Evolutionary conservation across 2,797 vertebrate genomes (phyloP).

Genomic region (Scomberomorus guttatus): DNA sequence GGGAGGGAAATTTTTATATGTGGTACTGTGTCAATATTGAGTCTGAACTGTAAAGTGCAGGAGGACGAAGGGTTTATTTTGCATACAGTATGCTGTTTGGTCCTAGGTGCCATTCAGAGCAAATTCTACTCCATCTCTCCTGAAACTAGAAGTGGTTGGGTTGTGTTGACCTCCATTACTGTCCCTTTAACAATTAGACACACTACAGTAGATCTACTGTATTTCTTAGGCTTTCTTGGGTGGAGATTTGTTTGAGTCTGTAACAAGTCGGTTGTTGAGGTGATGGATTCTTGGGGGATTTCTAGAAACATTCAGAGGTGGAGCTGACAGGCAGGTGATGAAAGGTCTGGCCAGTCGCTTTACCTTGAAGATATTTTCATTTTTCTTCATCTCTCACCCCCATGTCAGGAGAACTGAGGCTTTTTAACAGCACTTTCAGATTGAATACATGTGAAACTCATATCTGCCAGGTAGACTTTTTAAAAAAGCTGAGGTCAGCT

Average conservation of each 20-base stretch:
- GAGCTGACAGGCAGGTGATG: conserved; percentile 68
- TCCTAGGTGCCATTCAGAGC: conserved; percentile 62
- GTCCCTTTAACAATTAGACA: conserved; percentile 35
- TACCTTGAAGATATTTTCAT: conserved; percentile 64
- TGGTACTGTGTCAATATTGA: neutral
- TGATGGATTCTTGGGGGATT: conserved; percentile 62
- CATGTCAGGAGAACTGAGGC: conserved; percentile 42
- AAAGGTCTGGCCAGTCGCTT: conserved; percentile 59
- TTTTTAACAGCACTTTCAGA: conserved; percentile 47
- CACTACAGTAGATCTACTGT: conserved; percentile 27
- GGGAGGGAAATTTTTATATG: neutral
- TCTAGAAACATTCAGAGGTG: conserved; percentile 42
- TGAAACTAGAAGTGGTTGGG: conserved; percentile 41
- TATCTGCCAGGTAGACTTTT: conserved; percentile 66
- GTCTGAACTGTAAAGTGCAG: neutral
- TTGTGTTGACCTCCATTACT: conserved; percentile 32
- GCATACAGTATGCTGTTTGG: conserved; percentile 24
- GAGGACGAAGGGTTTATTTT: conserved; percentile 7
- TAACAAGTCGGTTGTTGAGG: conserved; percentile 59
- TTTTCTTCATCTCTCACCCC: conserved; percentile 59
- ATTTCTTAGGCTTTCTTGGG: conserved; percentile 30
- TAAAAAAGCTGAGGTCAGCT: conserved; percentile 74
- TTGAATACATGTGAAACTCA: conserved; percentile 60
- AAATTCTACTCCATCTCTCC: conserved; percentile 31
- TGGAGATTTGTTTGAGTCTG: conserved; percentile 55